Evolutionary conservation across 2,888 invertebrate species (phyloP).

Genomic region (Cataglyphis cursor): DNA sequence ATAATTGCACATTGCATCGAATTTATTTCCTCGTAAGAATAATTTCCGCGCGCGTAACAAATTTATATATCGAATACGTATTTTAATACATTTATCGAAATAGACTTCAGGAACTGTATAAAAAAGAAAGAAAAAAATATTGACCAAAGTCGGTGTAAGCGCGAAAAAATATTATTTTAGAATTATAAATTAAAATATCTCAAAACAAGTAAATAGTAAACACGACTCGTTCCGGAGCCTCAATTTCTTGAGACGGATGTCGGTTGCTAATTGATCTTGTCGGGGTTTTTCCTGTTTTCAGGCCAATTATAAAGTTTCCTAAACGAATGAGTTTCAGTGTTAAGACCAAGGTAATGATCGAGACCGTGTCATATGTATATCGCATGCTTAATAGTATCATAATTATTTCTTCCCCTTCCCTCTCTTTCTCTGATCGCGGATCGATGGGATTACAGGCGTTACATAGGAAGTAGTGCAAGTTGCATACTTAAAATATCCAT

Average conservation of each 20-base stretch:
- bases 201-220: not conserved
- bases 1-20: not conserved
- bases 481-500: constrained; percentile 80
- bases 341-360: constrained; percentile 74
- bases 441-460: constrained; percentile 62
- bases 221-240: not conserved
- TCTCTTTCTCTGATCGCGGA: constrained; percentile 43
- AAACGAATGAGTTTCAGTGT: constrained; percentile 67
- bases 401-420: constrained; percentile 44
- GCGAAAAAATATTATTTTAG: not conserved
- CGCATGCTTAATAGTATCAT: not conserved
- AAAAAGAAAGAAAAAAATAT: not conserved
- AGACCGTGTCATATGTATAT: constrained; percentile 53
- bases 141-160: not conserved
- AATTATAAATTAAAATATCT: not conserved
- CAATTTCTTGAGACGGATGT: not conserved
- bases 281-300: constrained; percentile 25
- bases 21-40: constrained; percentile 23
- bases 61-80: not conserved
- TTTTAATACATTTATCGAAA: not conserved
- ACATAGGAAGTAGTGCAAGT: constrained; percentile 80
- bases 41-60: not conserved
- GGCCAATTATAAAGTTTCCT: constrained; percentile 26
- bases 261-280: not conserved
- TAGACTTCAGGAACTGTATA: not conserved